Conservation (phyloP, 2,797 vertebrate species). For the Leptodactylus fallax region DNA sequence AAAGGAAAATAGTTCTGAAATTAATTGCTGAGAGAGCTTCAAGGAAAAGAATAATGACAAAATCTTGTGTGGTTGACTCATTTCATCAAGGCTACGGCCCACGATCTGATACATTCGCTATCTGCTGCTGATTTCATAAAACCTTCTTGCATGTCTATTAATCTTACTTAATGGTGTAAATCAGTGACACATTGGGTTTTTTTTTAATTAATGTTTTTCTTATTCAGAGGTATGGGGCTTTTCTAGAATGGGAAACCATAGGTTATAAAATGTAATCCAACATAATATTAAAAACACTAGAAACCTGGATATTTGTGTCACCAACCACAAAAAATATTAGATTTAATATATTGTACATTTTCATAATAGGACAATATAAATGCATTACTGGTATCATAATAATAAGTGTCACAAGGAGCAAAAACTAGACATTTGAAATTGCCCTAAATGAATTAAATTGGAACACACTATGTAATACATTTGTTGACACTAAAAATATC, state of each 20-base stretch:
- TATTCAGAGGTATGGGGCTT: background rate
- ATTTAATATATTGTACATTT: too few species aligned
- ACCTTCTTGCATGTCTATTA: constrained; percentile 39
- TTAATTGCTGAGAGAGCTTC: background rate
- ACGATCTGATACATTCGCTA: background rate
- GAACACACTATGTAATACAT: too few species aligned
- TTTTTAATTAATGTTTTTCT: background rate
- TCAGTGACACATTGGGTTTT: background rate
- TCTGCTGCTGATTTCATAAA: background rate
- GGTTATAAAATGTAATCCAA: background rate
- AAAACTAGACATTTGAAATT: too few species aligned
- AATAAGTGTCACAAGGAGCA: too few species aligned
- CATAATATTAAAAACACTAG: background rate
- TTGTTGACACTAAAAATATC: too few species aligned
- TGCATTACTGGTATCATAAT: too few species aligned
- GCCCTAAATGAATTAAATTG: too few species aligned
- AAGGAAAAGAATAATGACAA: background rate
- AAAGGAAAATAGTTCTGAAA: background rate
- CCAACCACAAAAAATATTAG: background rate
- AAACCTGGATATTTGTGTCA: background rate
- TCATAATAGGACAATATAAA: too few species aligned
- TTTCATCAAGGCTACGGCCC: background rate
- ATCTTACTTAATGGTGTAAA: constrained; percentile 60
- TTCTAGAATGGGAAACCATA: background rate
- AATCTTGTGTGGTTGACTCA: constrained; percentile 10